Conservation (phyloP, 2,113 vertebrate species). For the Chaetorhynchus papuensis region DNA sequence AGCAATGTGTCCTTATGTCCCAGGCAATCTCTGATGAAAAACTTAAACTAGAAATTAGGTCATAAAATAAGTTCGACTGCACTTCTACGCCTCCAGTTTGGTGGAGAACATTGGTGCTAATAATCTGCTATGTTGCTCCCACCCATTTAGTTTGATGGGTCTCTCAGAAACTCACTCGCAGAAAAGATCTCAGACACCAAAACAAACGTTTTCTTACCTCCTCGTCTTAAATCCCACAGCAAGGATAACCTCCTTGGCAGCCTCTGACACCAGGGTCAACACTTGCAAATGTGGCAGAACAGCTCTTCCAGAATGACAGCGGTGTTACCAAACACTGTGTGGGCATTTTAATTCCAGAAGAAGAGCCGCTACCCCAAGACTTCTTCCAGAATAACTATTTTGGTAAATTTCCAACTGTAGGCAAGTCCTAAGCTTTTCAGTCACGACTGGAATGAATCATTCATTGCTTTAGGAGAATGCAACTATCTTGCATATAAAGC, state of each 20-base stretch:
- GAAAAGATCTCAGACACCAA: background rate
- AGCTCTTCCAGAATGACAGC: background rate
- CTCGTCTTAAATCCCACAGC: background rate
- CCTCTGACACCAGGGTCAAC: background rate
- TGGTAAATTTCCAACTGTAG: constrained; percentile 65
- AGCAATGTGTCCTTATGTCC: background rate
- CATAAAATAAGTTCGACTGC: constrained; percentile 11
- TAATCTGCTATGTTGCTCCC: constrained; percentile 8
- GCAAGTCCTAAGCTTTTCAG: constrained; percentile 57
- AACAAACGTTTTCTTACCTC: constrained; percentile 20
- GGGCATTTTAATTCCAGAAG: constrained; percentile 41
- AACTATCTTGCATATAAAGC: constrained; percentile 7
- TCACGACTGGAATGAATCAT: constrained; percentile 68
- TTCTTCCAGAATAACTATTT: constrained; percentile 59
- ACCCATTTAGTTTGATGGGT: background rate
- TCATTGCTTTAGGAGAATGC: constrained; percentile 40
- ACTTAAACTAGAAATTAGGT: constrained; percentile 19
- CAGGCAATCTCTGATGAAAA: constrained; percentile 16
- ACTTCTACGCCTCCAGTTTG: background rate
- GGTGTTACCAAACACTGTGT: constrained; percentile 3
- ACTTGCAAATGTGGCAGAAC: constrained; percentile 26
- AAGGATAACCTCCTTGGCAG: background rate
- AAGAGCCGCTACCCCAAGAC: constrained; percentile 21
- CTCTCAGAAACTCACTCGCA: background rate
- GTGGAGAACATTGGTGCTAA: background rate